Evolutionary conservation across 2,888 invertebrate species (phyloP), one percentile per base, ranked within the genome.

Genomic region (Spatulosminthurus flaviceps): DNA sequence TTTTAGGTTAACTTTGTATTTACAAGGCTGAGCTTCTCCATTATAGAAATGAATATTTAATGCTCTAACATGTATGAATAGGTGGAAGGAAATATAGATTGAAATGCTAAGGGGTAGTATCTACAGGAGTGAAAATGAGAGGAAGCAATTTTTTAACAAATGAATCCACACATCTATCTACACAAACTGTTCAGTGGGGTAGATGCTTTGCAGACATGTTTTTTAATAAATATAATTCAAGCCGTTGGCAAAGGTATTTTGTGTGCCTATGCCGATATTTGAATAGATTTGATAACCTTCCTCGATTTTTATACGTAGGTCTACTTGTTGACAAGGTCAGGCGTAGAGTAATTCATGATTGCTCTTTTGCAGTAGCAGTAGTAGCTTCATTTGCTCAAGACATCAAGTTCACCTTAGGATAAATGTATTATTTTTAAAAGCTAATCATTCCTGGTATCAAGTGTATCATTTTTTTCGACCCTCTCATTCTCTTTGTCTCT

Each of bases 321-420:
- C 51, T 51, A 19, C 16, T 51, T 51, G 51, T 51, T 51, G 51
- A 51, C 51, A 51, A 51, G 51, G 51, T 51, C 51, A 51, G 51
- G 51, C 16, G 51, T 13, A 51, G 5, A 51, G n/a, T 51, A 51
- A 51, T 51, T 51, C 51, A 51, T 51, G 51, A 51, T 51, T n/a
- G 5, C 16, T 13, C 16, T 51, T n/a, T 51, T 51, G n/a, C n/a
- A 11, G n/a, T 16, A 34, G n/a, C n/a, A 11, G n/a, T 16, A 34
- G 34, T 4, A 51, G 51, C n/a, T 51, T 13, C 16, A 51, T 51
- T 51, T 51, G 16, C n/a, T n/a, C 9, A 34, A 34, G 5, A 51
- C 1, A 51, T 2, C 51, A 51, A 51, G 51, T 51, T 51, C 51
- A 51, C 51, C 51, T 51, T 51, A 11, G 51, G 16, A 11, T 51